Evolutionary conservation across 1,140 invertebrate genomes (phyloP).

Genomic region (Hirudo medicinalis): DNA sequence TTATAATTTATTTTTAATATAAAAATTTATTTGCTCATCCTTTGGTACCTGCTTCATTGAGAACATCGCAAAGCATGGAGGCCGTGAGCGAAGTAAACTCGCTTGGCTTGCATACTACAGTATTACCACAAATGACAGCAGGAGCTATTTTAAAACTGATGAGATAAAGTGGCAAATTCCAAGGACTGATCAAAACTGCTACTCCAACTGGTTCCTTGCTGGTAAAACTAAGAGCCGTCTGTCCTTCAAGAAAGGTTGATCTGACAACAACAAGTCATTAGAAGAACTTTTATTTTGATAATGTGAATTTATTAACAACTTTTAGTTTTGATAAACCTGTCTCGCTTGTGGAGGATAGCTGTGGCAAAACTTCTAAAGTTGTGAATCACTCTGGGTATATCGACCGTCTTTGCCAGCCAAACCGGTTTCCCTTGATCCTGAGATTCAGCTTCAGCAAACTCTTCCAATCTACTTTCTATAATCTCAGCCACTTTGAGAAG

Average conservation of each 20-base stretch:
- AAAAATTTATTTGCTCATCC: not conserved
- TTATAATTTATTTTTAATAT: not conserved
- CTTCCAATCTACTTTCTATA: constrained; percentile 43
- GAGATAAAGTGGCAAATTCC: constrained; percentile 52
- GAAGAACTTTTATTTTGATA: not conserved
- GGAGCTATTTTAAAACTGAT: constrained; percentile 50
- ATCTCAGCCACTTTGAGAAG: constrained; percentile 45
- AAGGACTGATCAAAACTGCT: constrained; percentile 48
- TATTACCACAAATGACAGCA: constrained; percentile 48
- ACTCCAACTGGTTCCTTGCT: constrained; percentile 46
- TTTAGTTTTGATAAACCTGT: constrained; percentile 32
- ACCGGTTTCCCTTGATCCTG: constrained; percentile 51
- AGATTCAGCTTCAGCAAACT: constrained; percentile 47
- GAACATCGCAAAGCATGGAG: constrained; percentile 44
- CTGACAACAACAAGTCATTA: constrained; percentile 23
- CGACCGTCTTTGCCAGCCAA: constrained; percentile 43
- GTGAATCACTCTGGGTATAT: constrained; percentile 48
- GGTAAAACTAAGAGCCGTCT: constrained; percentile 45
- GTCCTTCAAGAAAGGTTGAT: constrained; percentile 36
- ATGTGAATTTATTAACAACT: not conserved
- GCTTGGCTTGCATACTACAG: constrained; percentile 51
- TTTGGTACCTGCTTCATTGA: constrained; percentile 43
- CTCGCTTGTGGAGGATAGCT: constrained; percentile 39
- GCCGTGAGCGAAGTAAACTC: constrained; percentile 51
- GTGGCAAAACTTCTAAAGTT: constrained; percentile 50